Evolutionary conservation across 1,140 invertebrate genomes (phyloP), one percentile per base, ranked within the genome.

Genomic region (Drosophila sulfurigaster): DNA sequence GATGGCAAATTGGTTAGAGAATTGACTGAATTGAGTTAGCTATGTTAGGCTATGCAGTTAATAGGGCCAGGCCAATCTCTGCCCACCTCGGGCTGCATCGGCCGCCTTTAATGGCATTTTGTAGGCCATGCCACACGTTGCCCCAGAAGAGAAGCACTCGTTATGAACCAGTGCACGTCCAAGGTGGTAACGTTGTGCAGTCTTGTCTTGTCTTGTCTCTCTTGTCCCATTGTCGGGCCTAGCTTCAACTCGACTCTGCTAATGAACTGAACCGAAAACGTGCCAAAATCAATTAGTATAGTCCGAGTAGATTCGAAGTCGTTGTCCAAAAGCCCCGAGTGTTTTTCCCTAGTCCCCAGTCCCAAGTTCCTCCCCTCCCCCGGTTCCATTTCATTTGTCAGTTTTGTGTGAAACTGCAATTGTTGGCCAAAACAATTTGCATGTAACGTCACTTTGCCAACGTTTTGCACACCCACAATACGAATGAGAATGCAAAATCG

Each of bases 231-330:
- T 67, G 38, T 43, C 51, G 8, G 52, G 67, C 82, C 82, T 68
- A 78, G 83, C 81, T 78, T 69, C 28, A 71, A 66, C 58, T 71
- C 43, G 48, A 25, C 64, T 81, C 28, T 54, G 82, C 83, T 87
- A 87, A 87, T 87, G 83, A 87, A 87, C 85, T 78, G 69, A 78
- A 66, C 75, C 65, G 65, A 72, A 88, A 87, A 87, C 83, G 83
- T 87, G 83, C 83, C 86, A 89, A 89, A 88, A 89, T 89, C 81
- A 89, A 88, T 89, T 88, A 89, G 85, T 79, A 63, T 58, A 43
- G 59, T 64, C 59, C 62, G 82, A 52, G 51, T 60, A 51, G 32
- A 49, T 54, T 46, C 78, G 11, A 41, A 52, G 16, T 28, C 54
- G 6, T 4, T 41, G 52, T 32, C 11, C 20, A 25, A 25, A 25